Evolutionary conservation across 2,888 invertebrate genomes (phyloP), one percentile per base, ranked within the genome.

Genomic region (Agonopterix arenella): DNA sequence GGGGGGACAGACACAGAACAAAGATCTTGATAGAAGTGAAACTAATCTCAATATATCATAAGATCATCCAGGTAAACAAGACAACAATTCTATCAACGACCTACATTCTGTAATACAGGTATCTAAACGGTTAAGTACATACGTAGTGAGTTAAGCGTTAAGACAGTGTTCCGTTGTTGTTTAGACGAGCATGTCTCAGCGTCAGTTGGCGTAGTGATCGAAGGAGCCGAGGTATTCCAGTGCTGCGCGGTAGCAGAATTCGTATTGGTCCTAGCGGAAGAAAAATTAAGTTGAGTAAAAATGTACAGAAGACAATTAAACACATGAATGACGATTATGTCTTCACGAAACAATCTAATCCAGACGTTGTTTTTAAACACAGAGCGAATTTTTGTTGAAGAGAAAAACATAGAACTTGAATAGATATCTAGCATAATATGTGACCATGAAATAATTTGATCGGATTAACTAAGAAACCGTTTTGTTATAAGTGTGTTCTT

Each of bases 161-260:
- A n/a, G 66, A 67, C 68, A 70, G 67, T 48, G 71, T 63, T 59
- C 60, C 55, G 50, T 54, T 50, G 52, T 47, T 50, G 55, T 55
- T 79, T 80, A 89, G 64, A 89, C 86, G 60, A 89, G 89, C 65
- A 73, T 64, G 70, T 85, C 85, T 88, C 85, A 88, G 68, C 81
- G 89, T 94, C 93, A 96, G 91, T 95, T 96, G 80, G 96, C 93
- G 90, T 97, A 97, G 85, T 98, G 98, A 90, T 98, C 98, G 88
- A 98, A 99, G 18, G 98, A 98, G 66, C 98, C 97, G 80, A 99
- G 92, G 90, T 99, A 99, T 82, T 99, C 99, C 80, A 99, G 92
- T 66, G 98, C 98, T 55, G 99, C 98, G 68, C 98, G 95, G 90
- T 99, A 99, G 90, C 99, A 98, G 91, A 99, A 99, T 86, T 99